Evolutionary conservation across 2,113 vertebrate species (phyloP).

Genomic region (Microcebus ravelobensis): DNA sequence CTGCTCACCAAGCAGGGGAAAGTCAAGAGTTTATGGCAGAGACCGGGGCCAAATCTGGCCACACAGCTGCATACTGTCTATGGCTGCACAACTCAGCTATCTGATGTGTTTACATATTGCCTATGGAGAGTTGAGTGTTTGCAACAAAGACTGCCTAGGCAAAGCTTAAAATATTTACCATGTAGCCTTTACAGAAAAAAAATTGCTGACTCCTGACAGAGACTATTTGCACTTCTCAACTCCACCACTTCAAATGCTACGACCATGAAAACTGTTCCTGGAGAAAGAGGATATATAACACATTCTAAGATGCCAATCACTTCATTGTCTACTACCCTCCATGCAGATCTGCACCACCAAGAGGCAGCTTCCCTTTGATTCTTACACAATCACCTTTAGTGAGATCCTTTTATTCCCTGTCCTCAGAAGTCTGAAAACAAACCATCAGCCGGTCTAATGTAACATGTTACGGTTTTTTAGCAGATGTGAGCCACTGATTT

Average conservation of each 20-base stretch:
- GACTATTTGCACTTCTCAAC: neutral
- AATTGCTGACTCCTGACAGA: neutral
- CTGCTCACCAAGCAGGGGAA: neutral
- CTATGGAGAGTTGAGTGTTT: neutral
- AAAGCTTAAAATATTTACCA: slow-evolving; percentile 28
- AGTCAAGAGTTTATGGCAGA: neutral
- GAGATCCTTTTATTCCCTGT: neutral
- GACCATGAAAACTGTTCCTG: neutral
- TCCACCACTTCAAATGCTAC: neutral
- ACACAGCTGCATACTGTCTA: fast-evolving
- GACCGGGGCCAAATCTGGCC: neutral
- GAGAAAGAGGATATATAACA: neutral
- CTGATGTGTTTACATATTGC: neutral
- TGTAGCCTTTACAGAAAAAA: neutral
- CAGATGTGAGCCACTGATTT: slow-evolving; percentile 15
- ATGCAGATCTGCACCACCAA: neutral
- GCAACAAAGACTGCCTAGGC: neutral
- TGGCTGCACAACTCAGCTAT: neutral
- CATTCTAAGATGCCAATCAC: neutral
- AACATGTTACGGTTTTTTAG: neutral
- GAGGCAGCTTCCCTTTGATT: neutral
- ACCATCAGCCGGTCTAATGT: neutral
- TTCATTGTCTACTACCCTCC: fast-evolving
- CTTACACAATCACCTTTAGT: neutral
- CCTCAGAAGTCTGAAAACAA: neutral